Evolutionary conservation across 30 jellyfish, hydroid and myxozoan species (phyloP).

Genomic region (Hydractinia symbiolongicarpus): DNA sequence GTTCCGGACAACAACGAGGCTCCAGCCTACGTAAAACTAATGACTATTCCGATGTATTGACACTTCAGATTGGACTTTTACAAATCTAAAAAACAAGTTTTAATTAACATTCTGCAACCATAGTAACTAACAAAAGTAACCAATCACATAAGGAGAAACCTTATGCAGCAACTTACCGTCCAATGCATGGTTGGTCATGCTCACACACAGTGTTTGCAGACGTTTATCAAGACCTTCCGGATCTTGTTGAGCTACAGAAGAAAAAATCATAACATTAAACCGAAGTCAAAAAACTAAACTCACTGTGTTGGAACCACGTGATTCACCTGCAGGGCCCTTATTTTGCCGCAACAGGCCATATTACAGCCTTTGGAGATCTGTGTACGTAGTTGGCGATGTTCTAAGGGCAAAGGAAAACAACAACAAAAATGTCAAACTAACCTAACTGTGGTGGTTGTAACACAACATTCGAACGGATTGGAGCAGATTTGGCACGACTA

Average conservation of each 20-base stretch:
- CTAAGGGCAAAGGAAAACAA: neutral
- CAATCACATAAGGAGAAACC: too few relatives aligned
- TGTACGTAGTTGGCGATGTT: too few relatives aligned
- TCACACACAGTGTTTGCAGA: slow-evolving; percentile 74
- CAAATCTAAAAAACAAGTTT: too few relatives aligned
- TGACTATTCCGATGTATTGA: too few relatives aligned
- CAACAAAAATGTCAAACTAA: slow-evolving; percentile 10
- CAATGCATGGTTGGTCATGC: slow-evolving; percentile 98
- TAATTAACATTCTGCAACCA: too few relatives aligned
- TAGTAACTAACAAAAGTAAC: too few relatives aligned
- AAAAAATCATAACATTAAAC: neutral
- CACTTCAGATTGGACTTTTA: too few relatives aligned
- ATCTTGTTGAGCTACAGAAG: slow-evolving; percentile 38
- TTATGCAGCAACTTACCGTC: slow-evolving; percentile 53
- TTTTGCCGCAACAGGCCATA: too few relatives aligned
- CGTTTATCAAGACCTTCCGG: slow-evolving; percentile 90
- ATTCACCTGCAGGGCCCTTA: too few relatives aligned
- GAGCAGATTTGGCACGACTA: slow-evolving; percentile 98
- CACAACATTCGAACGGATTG: slow-evolving; percentile 65
- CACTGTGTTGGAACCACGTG: too few relatives aligned
- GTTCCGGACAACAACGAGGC: slow-evolving; percentile 33
- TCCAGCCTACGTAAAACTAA: slow-evolving; percentile 8
- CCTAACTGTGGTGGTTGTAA: slow-evolving; percentile 56
- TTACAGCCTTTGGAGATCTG: too few relatives aligned
- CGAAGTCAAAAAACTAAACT: too few relatives aligned